Evolutionary conservation across 2,888 invertebrate genomes (phyloP).

Genomic region (Drosophila phalerata): DNA sequence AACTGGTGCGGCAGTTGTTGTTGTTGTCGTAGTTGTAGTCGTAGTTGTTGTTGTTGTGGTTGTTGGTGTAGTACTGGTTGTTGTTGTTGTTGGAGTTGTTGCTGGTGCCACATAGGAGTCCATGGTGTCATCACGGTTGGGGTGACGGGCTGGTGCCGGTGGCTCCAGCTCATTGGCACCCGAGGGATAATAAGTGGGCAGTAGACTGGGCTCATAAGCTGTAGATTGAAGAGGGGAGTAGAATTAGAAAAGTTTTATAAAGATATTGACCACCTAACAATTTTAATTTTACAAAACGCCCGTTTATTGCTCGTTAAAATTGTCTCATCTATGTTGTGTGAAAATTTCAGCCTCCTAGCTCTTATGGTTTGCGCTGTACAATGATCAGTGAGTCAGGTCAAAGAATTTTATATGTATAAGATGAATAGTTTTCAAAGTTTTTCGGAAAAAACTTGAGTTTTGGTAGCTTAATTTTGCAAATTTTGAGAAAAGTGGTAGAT

Average conservation of each 20-base stretch:
- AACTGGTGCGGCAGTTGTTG: slow-evolving; percentile 56
- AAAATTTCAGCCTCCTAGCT: no score
- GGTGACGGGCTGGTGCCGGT: slow-evolving; percentile 8
- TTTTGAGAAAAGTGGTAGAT: no score
- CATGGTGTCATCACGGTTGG: neutral
- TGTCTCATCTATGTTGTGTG: no score
- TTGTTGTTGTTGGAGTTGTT: slow-evolving; percentile 37
- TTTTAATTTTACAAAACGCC: no score
- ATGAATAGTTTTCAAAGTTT: no score
- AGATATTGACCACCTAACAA: no score
- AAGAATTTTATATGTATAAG: no score
- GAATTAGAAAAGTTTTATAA: neutral
- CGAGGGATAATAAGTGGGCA: slow-evolving; percentile 81
- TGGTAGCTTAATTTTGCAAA: no score
- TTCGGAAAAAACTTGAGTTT: no score
- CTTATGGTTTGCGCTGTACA: no score
- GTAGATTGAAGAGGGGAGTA: neutral
- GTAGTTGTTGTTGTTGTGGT: slow-evolving; percentile 77
- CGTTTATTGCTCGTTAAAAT: no score
- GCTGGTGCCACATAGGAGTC: neutral
- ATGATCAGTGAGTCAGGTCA: no score
- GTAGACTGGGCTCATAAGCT: slow-evolving; percentile 81
- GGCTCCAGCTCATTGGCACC: slow-evolving; percentile 69
- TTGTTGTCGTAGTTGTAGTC: slow-evolving; percentile 60
- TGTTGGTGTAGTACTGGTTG: slow-evolving; percentile 27